Base-by-base conservation (phyloP, 1,140 invertebrate genomes). In the Ceratoteleas bidentatus region DNA sequence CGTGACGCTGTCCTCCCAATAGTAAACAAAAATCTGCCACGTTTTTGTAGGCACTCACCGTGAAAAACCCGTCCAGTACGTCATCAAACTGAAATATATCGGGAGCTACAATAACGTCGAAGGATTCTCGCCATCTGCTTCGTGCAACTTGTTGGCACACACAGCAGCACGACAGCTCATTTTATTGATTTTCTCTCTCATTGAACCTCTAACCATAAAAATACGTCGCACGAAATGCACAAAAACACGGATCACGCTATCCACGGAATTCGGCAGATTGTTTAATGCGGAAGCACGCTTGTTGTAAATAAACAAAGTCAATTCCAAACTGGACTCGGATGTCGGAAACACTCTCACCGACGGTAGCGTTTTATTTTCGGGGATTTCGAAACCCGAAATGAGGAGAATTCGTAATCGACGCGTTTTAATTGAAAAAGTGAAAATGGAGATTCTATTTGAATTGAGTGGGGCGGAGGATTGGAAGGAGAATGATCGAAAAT, bases 121-220 rank as follows among this genome's bases (percentile, higher is more conserved):
- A 61, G 56, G 38, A 72, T 11, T 32, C 11, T 72, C 61, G 38
- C 53, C 66, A 72, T 76, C 66, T 81, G 65, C 15, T 45, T 33
- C 58, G 50, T 85, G 76, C 83, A 85, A 87, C 85, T 86, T 87
- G 84, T 85, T 87, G 87, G 81, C 81, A 80, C 68, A 34, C 38
- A 75, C 70, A 70, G 70, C 38, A 58, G 54, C 53, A 69, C 47
- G 49, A 81, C 43, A 75, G 66, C 36, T 64, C 70, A 69, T 81
- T 81, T 75, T 81, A 81, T 81, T 81, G 78, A 81, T 81, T 81
- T 81, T 81, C 70, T 74, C 69, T 75, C 52, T 74, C 34, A 58
- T 49, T 14, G 34, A 65, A 47, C 50, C 3, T 62, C 62, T 68
- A 73, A 73, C 69, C 76, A 73, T 53, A 32, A 66, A 74, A 73